These are phyloP conservation scores for Andrena marginata DNA, from an alignment of 2,888 invertebrate species.

Conservation along the genomic window DNA sequence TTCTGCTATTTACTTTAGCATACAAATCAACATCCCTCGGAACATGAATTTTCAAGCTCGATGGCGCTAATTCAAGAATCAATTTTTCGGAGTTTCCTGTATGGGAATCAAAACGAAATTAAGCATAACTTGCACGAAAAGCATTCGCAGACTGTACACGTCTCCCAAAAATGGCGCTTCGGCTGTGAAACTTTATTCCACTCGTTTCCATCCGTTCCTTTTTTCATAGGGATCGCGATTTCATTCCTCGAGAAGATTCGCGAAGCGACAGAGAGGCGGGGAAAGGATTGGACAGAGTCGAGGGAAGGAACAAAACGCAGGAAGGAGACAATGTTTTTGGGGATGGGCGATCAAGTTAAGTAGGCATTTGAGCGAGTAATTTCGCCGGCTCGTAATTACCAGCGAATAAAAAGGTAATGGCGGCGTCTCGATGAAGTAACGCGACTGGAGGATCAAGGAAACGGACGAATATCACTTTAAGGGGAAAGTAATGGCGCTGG, in stretches of 20 bases:
- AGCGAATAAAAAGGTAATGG: constrained; percentile 27
- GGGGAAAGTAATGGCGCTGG: constrained; percentile 20
- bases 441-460: constrained; percentile 19
- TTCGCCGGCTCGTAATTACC: constrained; percentile 22
- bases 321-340: constrained; percentile 20
- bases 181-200: neutral
- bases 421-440: constrained; percentile 34
- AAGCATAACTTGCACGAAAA: no score
- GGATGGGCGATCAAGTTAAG: constrained; percentile 41
- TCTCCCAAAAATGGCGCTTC: neutral
- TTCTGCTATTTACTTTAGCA: neutral
- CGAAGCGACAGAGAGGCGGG: neutral
- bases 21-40: no score
- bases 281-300: constrained; percentile 4
- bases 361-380: constrained; percentile 41
- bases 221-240: neutral
- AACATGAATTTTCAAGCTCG: neutral
- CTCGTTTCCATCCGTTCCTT: neutral
- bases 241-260: neutral
- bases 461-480: constrained; percentile 27
- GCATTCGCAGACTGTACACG: neutral
- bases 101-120: no score
- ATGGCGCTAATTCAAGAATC: neutral
- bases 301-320: neutral
- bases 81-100: no score